Evolutionary conservation across 2,797 vertebrate species (phyloP), one percentile per base, ranked within the genome.

Genomic region (Sphenopsis melanotis): DNA sequence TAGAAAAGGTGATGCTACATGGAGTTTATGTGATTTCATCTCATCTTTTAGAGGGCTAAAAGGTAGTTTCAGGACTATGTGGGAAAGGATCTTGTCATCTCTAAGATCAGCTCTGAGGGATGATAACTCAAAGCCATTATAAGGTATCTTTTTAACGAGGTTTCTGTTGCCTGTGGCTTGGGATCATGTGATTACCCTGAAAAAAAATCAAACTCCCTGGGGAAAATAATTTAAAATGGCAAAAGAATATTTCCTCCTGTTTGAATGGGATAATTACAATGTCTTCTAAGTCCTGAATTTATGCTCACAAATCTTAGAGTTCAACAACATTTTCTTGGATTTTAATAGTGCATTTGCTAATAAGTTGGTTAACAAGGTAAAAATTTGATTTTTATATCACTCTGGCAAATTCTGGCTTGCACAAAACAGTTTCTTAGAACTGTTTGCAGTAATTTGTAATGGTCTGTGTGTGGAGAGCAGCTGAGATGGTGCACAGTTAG

Each of bases 1-100:
- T 99, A 93, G 97, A 98, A 96, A 99, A 99, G 98, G 99, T 99
- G 86, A 93, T 89, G 34, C 57, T 64, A 75, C 6, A 3, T 29
- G 29, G 50, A 46, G 39, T 37, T 88, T 76, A 24, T 10, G 2
- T 56, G 50, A 49, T 49, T 49, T 87, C 15, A 15, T 55, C 19
- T 87, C 9, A 47, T 42, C 12, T 41, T 79, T 66, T 52, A 77
- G 57, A 69, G 53, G 39, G 32, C 34, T 87, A 46, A 44, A 65
- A 71, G 26, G 20, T 87, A 34, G 19, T 70, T 89, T 82, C 44
- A 66, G 63, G 27, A 12, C 12, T 85, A 2, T 74, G 12, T 70
- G 29, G 39, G 39, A 60, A 76, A 82, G 63, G 29, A 56, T 60
- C 5, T 2, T 36, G 29, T 68, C 4, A 17, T 72, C 42, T 88